These are phyloP conservation scores for Ciona savignyi DNA, from an alignment of 23 tunicate species.

Conservation along the genomic window DNA sequence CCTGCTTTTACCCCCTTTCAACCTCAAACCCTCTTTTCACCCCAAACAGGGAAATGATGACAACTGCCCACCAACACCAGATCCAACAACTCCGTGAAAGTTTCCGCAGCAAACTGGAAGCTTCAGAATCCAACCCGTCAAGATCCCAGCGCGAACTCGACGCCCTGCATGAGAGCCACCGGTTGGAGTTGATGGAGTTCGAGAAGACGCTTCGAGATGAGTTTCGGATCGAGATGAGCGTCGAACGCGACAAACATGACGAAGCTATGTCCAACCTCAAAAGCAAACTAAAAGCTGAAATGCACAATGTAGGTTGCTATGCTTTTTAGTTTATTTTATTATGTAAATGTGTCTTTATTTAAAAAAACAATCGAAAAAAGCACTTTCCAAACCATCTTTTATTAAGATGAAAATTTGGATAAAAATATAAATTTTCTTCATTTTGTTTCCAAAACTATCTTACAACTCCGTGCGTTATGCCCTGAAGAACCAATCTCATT, in stretches of 20 bases:
- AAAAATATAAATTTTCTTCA: too few relatives aligned
- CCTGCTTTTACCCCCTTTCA: too few relatives aligned
- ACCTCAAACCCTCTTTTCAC: too few relatives aligned
- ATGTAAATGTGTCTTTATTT: too few relatives aligned
- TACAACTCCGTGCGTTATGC: too few relatives aligned
- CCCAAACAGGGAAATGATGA: slow-evolving; percentile 43
- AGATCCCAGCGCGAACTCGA: slow-evolving; percentile 25
- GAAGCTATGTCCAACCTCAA: slow-evolving; percentile 28
- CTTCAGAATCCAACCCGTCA: slow-evolving; percentile 28
- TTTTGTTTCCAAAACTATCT: too few relatives aligned
- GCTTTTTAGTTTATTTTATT: too few relatives aligned
- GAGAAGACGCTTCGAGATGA: slow-evolving; percentile 39
- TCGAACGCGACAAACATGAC: slow-evolving; percentile 61
- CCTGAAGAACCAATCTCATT: too few relatives aligned
- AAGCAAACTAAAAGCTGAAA: slow-evolving; percentile 15
- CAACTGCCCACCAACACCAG: slow-evolving; percentile 75
- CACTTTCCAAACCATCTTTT: too few relatives aligned
- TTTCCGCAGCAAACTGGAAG: slow-evolving; percentile 50
- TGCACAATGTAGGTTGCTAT: slow-evolving; percentile 29
- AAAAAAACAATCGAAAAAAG: too few relatives aligned
- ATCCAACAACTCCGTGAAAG: slow-evolving; percentile 62
- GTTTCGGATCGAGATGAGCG: slow-evolving; percentile 43
- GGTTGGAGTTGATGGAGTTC: slow-evolving; percentile 32
- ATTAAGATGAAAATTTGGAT: too few relatives aligned
- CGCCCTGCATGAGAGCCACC: slow-evolving; percentile 16